Evolutionary conservation across 2,113 vertebrate species (phyloP).

Genomic region (Psilopogon haemacephalus): DNA sequence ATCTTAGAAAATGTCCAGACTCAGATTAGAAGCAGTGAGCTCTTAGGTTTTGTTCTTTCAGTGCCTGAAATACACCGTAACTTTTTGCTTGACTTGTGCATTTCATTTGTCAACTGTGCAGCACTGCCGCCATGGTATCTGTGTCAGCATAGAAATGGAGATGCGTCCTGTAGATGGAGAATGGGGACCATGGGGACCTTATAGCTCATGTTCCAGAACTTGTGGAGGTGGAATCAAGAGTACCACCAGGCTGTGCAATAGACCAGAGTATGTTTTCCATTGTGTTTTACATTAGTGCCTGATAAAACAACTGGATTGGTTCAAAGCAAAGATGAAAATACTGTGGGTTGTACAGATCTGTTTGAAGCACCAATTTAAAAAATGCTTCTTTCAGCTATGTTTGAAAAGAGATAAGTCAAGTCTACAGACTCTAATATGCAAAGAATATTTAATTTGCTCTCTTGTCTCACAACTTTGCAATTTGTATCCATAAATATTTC

Average conservation of each 20-base stretch:
- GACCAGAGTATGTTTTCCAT: constrained; percentile 85
- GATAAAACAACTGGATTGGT: not conserved
- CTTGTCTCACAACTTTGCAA: not conserved
- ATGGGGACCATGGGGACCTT: constrained; percentile 94
- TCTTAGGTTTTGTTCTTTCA: not conserved
- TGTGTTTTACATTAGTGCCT: not conserved
- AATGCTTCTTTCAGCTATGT: constrained; percentile 2
- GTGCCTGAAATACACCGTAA: not conserved
- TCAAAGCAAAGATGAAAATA: not conserved
- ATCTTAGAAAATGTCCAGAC: not conserved
- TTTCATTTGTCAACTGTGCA: constrained; percentile 54
- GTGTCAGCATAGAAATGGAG: constrained; percentile 90
- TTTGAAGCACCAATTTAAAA: not conserved
- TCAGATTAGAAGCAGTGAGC: not conserved
- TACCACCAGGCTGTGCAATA: constrained; percentile 87
- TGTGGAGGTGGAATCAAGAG: constrained; percentile 95
- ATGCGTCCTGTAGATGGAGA: constrained; percentile 87
- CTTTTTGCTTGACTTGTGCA: not conserved
- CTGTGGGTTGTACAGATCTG: not conserved
- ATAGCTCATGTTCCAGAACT: constrained; percentile 89
- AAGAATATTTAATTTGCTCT: not conserved
- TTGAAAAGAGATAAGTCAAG: not conserved
- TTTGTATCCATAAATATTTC: not conserved
- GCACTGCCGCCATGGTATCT: constrained; percentile 92
- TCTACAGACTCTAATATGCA: not conserved